Evolutionary conservation across 1,140 invertebrate genomes (phyloP).

Genomic region (Caerostris extrusa): DNA sequence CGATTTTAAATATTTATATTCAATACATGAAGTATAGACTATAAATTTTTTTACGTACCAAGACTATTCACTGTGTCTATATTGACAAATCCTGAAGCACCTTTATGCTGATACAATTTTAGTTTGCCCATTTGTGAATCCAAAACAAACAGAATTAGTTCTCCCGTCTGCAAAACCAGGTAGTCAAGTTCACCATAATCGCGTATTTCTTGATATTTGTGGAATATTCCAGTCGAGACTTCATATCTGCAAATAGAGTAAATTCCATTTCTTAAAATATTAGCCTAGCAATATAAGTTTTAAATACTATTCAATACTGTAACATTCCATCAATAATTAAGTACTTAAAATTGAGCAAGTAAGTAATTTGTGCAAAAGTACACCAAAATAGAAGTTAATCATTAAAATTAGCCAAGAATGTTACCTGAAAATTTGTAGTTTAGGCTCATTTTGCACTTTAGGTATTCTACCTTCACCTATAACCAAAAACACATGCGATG

Average conservation of each 20-base stretch:
- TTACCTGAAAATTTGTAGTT: conserved; percentile 59
- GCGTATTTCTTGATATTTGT: conserved; percentile 59
- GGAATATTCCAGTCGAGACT: background rate
- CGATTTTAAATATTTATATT: background rate
- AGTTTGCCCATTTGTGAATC: conserved; percentile 25
- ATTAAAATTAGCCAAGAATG: no score
- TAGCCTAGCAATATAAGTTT: background rate
- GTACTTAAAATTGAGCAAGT: no score
- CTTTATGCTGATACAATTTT: conserved; percentile 71
- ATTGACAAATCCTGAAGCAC: conserved; percentile 72
- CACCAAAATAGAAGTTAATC: no score
- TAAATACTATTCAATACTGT: background rate
- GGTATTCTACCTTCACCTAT: conserved; percentile 59
- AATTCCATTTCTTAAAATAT: background rate
- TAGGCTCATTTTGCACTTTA: conserved; percentile 54
- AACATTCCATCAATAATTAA: no score
- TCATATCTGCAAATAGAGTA: conserved; percentile 31
- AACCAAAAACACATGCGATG: conserved; percentile 6
- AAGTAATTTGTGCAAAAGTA: no score
- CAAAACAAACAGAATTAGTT: conserved; percentile 49
- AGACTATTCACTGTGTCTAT: conserved; percentile 56
- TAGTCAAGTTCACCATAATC: conserved; percentile 64
- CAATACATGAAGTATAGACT: background rate
- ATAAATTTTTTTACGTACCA: conserved; percentile 31
- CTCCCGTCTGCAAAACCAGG: conserved; percentile 44